Evolutionary conservation across 2,797 vertebrate genomes (phyloP).

Genomic region (Molossus alvarezi): DNA sequence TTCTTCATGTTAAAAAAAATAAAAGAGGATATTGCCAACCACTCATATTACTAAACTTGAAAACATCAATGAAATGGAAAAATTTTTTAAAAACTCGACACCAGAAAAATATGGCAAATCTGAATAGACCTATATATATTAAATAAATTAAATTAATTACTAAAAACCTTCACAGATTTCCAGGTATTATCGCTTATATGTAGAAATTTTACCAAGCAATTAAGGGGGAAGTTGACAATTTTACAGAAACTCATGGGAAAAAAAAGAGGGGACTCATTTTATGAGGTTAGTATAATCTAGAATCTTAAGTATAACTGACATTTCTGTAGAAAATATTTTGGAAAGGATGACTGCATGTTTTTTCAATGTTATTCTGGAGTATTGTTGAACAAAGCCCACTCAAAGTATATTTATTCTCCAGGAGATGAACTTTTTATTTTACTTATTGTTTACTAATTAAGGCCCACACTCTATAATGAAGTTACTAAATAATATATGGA

Average conservation of each 20-base stretch:
- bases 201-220: neutral
- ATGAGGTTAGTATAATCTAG: neutral
- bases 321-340: conserved; percentile 11
- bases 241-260: neutral
- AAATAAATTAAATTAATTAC: neutral
- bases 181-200: neutral
- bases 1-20: neutral
- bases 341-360: neutral
- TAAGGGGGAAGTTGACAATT: neutral
- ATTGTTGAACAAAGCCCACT: neutral
- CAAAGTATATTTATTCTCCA: neutral
- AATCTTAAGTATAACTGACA: neutral
- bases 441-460: conserved; percentile 9
- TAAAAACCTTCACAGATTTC: neutral
- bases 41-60: neutral
- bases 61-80: neutral
- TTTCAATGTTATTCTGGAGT: neutral
- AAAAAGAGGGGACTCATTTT: neutral
- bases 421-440: conserved; percentile 27
- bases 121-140: neutral
- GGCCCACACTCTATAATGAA: neutral
- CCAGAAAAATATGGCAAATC: neutral
- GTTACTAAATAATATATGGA: neutral
- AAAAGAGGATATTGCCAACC: neutral
- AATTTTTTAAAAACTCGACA: neutral